Percentiles rank a stretch among this genome's conserved stretches.
phyloP scores from a whole-genome alignment of 2,113 vertebrate genomes.

The Gorsachius goisagi region DNA sequence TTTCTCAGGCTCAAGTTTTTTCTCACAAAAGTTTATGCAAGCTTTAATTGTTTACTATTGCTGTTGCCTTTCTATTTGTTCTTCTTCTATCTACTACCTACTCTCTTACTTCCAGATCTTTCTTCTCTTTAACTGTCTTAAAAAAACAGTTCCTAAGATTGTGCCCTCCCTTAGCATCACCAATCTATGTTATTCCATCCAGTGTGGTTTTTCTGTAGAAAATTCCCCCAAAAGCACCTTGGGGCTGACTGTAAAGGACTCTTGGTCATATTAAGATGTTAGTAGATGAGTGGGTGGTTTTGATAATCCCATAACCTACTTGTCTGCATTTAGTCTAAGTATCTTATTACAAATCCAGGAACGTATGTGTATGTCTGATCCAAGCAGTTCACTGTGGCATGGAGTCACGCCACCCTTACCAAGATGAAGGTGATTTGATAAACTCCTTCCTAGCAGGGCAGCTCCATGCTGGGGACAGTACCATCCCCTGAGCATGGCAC shows the following conservation, averaged over 20 bases:
- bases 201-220: not conserved
- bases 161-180: not conserved
- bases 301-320: not conserved
- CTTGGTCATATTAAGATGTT: not conserved
- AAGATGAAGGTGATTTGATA: not conserved
- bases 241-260: not conserved
- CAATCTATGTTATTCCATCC: not conserved
- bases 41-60: not conserved
- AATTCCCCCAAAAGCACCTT: not conserved
- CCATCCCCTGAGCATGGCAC: no score
- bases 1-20: not conserved
- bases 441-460: not conserved
- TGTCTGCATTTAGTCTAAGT: not conserved
- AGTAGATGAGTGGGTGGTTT: not conserved
- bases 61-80: not conserved
- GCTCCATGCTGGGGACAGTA: not conserved
- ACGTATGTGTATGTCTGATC: not conserved
- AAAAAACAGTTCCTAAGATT: not conserved
- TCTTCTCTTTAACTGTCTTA: not conserved
- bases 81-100: not conserved
- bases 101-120: not conserved
- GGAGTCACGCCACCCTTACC: not conserved
- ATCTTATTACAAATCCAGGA: not conserved
- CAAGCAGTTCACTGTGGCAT: not conserved
- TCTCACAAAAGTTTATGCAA: not conserved